Base-by-base conservation (phyloP, 2,113 vertebrate genomes). In the Arenaria interpres region DNA sequence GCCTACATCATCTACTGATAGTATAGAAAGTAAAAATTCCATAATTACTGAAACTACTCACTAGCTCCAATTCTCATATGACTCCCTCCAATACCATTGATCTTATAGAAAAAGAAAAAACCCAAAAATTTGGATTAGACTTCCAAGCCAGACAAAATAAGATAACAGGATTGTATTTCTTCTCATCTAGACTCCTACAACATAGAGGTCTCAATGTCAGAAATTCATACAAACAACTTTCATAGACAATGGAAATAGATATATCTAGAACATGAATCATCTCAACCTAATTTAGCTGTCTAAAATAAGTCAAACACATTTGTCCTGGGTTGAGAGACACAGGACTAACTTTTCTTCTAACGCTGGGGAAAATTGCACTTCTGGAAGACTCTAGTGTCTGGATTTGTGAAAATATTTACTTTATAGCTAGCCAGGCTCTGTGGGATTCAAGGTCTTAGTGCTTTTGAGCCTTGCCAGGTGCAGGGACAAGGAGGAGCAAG, bases 71-170 rank as follows among this genome's bases (percentile, higher is more conserved):
- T 39, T 59, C 5, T 48, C 37, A 24, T 25, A n/a, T 32, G 5
- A 25, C 2, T 22, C 68, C 62, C 48, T 85, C 14, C 51, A 45
- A 67, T 14, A 72, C 8, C 11, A 6, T 10, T 46, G 10, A 66
- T 78, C 4, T 27, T 32, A 35, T 4, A 32, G 3, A 10, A 33
- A n/a, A 30, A 39, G 18, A 37, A 35, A 57, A 59, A 33, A 5
- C 1, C 6, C 32, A 45, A 22, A 7, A 3, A 1, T 60, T 20
- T 56, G 25, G 8, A 32, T 74, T 53, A 62, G 2, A 1, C 18
- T 90, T 62, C 30, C 32, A 79, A 62, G 23, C 0, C 21, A 83
- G 27, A 79, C 4, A 48, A 92, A 62, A 54, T 12, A 77, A 46
- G 3, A 20, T 63, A 56, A 43, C 3, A 48, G 6, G 7, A 86